Evolutionary conservation across 2,888 invertebrate genomes (phyloP), one percentile per base, ranked within the genome.

Genomic region (Diabrotica balteata): DNA sequence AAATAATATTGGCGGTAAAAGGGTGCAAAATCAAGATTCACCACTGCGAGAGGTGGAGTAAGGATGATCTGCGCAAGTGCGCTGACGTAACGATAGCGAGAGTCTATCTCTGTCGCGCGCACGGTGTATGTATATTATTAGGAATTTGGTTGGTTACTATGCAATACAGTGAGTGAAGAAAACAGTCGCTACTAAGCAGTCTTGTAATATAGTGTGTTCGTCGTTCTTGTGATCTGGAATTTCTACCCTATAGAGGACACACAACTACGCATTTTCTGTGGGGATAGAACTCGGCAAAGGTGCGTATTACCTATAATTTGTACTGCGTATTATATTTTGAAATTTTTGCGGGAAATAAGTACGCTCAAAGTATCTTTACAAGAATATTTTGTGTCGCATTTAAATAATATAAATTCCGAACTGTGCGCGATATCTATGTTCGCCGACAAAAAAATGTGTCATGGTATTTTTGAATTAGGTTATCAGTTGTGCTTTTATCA

Each of bases 101-200:
- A 78, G 76, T 73, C 77, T 62, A 69, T 79, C 79, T 77, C 75
- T 63, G 72, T 80, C 70, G n/a, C 57, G 47, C 66, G 45, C 71
- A 53, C 59, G 51, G 49, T 57, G 46, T 52, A 43, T 71, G 68
- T 49, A 62, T 69, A 66, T 69, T 66, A 55, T 54, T 62, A 58
- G 58, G 59, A 57, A 75, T 76, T 71, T 70, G 64, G 78, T 78
- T 77, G 78, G 80, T 79, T 79, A 77, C 79, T 77, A 79, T 76
- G 78, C 79, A 75, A 74, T 75, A 73, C 71, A 72, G 71, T 72
- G 72, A 72, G 72, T 64, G 70, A 74, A 73, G 75, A 74, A 76
- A 75, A 75, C 74, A 77, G 74, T 75, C 73, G 73, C 64, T 66
- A 58, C 58, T 49, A 67, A 62, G 69, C 68, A 69, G 69, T 69